Evolutionary conservation across 1,140 invertebrate genomes (phyloP).

Genomic region (Campoletis sonorensis): DNA sequence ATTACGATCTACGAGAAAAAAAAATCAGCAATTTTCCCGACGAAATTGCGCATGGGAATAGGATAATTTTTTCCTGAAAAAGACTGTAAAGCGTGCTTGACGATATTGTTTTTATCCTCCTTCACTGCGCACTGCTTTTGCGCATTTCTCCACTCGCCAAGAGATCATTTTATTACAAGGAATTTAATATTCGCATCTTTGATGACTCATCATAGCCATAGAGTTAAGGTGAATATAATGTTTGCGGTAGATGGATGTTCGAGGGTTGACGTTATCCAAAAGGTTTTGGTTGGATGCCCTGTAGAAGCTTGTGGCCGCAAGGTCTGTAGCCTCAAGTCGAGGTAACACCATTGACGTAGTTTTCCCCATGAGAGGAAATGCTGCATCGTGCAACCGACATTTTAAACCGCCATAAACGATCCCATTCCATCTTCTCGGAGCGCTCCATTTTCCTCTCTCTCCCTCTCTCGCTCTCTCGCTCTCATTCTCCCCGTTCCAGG

Average conservation of each 20-base stretch:
- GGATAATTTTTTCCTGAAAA: background rate
- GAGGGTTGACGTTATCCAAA: background rate
- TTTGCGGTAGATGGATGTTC: background rate
- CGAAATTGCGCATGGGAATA: no score
- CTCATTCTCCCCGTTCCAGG: no score
- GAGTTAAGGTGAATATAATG: background rate
- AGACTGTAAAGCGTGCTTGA: no score
- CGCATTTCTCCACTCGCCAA: background rate
- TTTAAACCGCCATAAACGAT: slow-evolving; percentile 56
- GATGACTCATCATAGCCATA: background rate
- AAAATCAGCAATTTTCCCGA: no score
- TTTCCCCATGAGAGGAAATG: slow-evolving; percentile 9
- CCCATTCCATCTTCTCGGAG: slow-evolving; percentile 30
- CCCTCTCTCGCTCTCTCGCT: no score
- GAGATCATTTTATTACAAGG: no score
- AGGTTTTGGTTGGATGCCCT: background rate
- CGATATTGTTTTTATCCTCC: no score
- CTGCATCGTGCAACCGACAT: slow-evolving; percentile 52
- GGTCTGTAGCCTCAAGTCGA: slow-evolving; percentile 36
- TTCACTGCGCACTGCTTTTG: background rate
- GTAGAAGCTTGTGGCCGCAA: slow-evolving; percentile 25
- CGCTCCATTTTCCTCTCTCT: slow-evolving; percentile 47
- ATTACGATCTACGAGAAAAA: no score
- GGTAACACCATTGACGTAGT: slow-evolving; percentile 24
- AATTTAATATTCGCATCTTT: background rate